Base-by-base conservation (phyloP, 2,113 vertebrate genomes). In the Hypanus sabinus region DNA sequence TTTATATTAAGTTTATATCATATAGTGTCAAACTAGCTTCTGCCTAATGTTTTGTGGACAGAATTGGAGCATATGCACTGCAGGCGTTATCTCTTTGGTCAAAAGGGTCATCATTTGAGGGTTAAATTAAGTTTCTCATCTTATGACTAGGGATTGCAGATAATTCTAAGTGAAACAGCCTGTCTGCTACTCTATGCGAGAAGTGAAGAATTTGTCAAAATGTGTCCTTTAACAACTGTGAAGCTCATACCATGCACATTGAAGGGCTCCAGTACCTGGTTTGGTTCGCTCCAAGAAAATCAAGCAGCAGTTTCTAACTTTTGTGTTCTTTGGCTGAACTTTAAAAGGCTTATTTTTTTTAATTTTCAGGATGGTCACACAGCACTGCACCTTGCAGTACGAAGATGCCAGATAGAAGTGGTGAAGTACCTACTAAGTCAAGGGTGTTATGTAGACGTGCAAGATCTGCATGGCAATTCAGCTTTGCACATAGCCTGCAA, bases 401-500 rank as follows among this genome's bases (percentile, higher is more conserved):
- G 98, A 70, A 96, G 98, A 94, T 99, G 98, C 96, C 99, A 99
- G 95, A 96, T 98, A 55, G 98, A 99, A n/a, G 98, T 99, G 60
- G 98, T 98, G 88, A 98, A 97, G 96, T 98, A 97, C 94, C 98
- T 99, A 46, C 96, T 99, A 81, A 94, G 94, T 94, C 98, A 97
- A 94, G 96, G 95, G 36, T 98, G 98, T 94, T 96, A 96, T 46
- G 95, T 98, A 27, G 97, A 99, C 96, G 98, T 97, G 94, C 98
- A 99, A 95, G 98, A 99, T 96, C 97, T 98, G 95, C 98, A 99
- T 18, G 98, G 98, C 91, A 99, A 99, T 96, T 98, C 98, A 0
- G 97, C 99, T 0, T 96, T 99, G 93, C 99, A 99, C 0, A 97
- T 99, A 94, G 99, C 99, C 94, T 99, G 98, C 95, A 99, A 99